Conservation (phyloP, 2,113 vertebrate genomes). For the Gracilinanus agilis region DNA sequence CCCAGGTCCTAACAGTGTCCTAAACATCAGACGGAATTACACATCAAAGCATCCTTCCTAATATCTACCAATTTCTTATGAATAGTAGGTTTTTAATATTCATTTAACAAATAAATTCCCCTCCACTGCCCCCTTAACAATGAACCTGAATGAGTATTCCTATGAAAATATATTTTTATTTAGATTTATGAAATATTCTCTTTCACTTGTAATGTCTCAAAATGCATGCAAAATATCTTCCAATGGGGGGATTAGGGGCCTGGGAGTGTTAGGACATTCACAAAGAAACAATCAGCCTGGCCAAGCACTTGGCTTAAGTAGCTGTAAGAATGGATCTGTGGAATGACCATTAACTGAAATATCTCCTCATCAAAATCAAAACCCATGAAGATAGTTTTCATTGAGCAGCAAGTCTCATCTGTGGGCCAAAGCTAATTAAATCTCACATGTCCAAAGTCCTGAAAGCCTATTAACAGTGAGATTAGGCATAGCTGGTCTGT, state of each 20-base stretch:
- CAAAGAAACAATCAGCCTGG: background rate
- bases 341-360: background rate
- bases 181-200: background rate
- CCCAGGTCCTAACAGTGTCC: background rate
- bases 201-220: background rate
- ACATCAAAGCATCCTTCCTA: background rate
- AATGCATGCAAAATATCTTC: background rate
- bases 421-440: background rate
- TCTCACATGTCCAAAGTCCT: background rate
- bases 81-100: background rate
- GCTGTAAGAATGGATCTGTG: background rate
- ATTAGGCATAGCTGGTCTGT: background rate
- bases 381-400: background rate
- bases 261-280: background rate
- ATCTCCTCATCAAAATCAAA: background rate
- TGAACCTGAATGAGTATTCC: background rate
- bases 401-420: background rate
- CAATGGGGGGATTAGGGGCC: background rate
- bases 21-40: background rate
- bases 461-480: background rate
- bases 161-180: background rate
- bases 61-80: background rate
- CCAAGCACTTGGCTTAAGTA: background rate
- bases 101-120: background rate
- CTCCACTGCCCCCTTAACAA: background rate